Conservation (phyloP, 2,888 invertebrate species). For the Diloba caeruleocephala region DNA sequence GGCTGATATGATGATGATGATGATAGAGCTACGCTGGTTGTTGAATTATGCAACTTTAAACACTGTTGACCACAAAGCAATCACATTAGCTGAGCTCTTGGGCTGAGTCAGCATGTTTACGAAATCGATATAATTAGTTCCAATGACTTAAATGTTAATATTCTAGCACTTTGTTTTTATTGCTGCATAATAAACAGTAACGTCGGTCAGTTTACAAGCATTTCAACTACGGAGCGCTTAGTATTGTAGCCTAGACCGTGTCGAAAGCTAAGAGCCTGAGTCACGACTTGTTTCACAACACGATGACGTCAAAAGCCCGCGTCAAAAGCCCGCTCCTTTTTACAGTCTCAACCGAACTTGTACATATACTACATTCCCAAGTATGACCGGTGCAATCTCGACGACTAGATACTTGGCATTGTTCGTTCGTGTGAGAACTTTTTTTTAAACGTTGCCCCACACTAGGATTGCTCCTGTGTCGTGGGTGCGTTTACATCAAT, state of each 20-base stretch:
- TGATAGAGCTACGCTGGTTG: too few species aligned
- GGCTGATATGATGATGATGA: too few species aligned
- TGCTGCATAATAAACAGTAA: conserved; percentile 19
- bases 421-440: conserved; percentile 33
- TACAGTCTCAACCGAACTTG: conserved; percentile 41
- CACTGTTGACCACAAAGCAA: conserved; percentile 11
- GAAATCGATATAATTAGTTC: not conserved
- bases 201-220: conserved; percentile 1
- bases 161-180: conserved; percentile 15
- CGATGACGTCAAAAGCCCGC: conserved; percentile 16
- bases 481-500: too few species aligned
- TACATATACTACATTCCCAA: conserved; percentile 34
- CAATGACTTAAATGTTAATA: conserved; percentile 15
- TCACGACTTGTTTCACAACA: conserved; percentile 42
- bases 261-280: conserved; percentile 40
- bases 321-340: too few species aligned
- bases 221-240: conserved; percentile 21
- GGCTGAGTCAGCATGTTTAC: not conserved
- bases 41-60: conserved; percentile 15
- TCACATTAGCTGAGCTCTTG: not conserved
- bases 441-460: too few species aligned
- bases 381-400: conserved; percentile 39
- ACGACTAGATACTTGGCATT: conserved; percentile 30
- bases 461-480: too few species aligned
- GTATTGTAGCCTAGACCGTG: conserved; percentile 39